A percentile compares a stretch with the other conserved stretches of the same genome.
Evolutionary conservation across 2,888 invertebrate genomes (phyloP).

Genomic region (Hemaris fuciformis): DNA sequence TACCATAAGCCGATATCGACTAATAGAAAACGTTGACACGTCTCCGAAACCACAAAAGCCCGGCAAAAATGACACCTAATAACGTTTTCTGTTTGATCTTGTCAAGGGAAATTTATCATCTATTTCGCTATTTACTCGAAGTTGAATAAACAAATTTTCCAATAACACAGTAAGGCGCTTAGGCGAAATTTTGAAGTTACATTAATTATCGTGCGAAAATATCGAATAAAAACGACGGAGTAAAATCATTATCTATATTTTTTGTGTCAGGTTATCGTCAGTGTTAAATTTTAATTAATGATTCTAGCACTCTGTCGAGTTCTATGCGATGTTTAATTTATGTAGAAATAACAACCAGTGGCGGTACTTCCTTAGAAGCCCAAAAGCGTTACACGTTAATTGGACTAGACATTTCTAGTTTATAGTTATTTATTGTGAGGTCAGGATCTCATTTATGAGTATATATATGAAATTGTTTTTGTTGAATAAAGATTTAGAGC

Average conservation of each 20-base stretch:
- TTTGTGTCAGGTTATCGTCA: not conserved
- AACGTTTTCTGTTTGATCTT: not conserved
- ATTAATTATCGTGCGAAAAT: not conserved
- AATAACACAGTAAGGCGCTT: not conserved
- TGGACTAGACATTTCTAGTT: no score
- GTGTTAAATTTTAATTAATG: not conserved
- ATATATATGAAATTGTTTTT: no score
- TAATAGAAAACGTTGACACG: not conserved
- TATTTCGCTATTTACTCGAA: not conserved
- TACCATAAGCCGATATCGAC: not conserved
- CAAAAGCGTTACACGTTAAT: no score
- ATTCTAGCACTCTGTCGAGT: not conserved
- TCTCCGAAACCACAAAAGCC: not conserved
- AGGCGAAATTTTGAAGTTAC: not conserved
- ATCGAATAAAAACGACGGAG: not conserved
- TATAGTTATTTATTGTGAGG: no score
- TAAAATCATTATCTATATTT: not conserved
- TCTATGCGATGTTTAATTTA: not conserved
- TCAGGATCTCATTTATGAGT: no score
- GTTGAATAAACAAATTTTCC: not conserved
- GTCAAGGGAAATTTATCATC: not conserved
- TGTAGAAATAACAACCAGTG: no score
- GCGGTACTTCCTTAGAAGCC: no score
- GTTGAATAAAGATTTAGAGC: no score
- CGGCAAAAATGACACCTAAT: not conserved